A percentile compares a stretch with the other conserved stretches of the same genome.
Conservation (phyloP, 2,113 vertebrate species). For the Eretmochelys imbricata region DNA sequence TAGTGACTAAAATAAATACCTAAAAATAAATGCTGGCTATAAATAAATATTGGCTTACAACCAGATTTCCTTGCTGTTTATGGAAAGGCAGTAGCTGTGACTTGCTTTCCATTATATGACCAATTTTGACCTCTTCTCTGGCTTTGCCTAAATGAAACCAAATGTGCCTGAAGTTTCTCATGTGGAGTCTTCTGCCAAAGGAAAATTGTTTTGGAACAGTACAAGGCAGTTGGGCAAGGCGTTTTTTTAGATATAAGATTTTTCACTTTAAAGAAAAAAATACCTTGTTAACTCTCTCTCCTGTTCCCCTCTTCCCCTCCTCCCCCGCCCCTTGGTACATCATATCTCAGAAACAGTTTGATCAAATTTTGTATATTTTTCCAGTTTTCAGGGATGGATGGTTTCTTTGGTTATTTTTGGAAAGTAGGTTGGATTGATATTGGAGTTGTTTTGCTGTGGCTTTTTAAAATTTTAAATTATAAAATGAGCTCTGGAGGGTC, state of each 20-base stretch:
- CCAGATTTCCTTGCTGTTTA: constrained; percentile 57
- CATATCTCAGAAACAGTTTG: not conserved
- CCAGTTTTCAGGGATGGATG: not conserved
- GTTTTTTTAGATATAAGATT: not conserved
- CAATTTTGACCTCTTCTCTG: constrained; percentile 18
- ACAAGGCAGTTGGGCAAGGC: not conserved
- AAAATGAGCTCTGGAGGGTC: not conserved
- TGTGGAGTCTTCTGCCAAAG: not conserved
- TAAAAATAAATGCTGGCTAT: constrained; percentile 67
- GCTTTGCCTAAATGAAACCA: constrained; percentile 5
- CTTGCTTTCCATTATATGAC: constrained; percentile 45
- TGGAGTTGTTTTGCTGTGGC: not conserved
- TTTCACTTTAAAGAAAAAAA: not conserved
- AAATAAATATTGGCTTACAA: constrained; percentile 48
- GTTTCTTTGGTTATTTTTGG: not conserved
- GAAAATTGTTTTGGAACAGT: fast-evolving
- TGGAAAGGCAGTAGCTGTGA: constrained; percentile 58
- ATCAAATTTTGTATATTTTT: not conserved
- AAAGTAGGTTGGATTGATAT: not conserved
- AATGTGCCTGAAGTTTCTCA: not conserved
- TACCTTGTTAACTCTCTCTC: not conserved
- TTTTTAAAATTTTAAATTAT: not conserved
- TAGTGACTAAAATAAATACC: constrained; percentile 53
- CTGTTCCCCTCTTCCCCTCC: not conserved
- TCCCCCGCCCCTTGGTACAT: not conserved